Conservation (phyloP, 2,113 vertebrate species). For the Sialia sialis region DNA sequence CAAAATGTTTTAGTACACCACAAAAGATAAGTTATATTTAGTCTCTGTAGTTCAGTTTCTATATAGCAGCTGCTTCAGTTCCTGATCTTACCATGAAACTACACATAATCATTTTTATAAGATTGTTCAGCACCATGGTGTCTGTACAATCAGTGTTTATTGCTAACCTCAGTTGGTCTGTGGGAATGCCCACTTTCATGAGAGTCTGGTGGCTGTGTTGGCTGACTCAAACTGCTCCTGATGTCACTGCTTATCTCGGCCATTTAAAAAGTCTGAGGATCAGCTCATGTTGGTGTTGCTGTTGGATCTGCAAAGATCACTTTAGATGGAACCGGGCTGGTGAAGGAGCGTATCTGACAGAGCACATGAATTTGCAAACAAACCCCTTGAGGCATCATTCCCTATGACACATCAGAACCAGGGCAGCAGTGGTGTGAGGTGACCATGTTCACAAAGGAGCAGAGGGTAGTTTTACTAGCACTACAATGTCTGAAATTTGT, state of each 20-base stretch:
- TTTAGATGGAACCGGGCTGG: neutral
- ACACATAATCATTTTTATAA: neutral
- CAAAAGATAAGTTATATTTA: neutral
- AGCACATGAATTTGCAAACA: neutral
- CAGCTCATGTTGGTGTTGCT: neutral
- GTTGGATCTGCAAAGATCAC: neutral
- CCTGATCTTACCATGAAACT: neutral
- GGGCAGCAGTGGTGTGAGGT: neutral
- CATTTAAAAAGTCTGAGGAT: neutral
- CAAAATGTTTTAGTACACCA: neutral
- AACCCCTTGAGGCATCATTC: neutral
- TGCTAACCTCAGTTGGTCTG: neutral
- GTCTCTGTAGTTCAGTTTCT: neutral
- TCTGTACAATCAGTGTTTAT: neutral
- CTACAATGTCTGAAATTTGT: neutral
- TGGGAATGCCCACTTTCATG: neutral
- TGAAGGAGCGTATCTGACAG: neutral
- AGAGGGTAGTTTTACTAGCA: neutral
- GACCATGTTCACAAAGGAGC: neutral
- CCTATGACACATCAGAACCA: neutral
- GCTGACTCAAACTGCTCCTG: neutral
- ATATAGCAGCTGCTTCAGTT: neutral
- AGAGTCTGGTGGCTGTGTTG: neutral
- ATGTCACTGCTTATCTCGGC: neutral
- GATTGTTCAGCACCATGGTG: neutral